These are phyloP conservation scores for Tineola bisselliella DNA, from an alignment of 2,888 invertebrate genomes.

Conservation along the genomic window DNA sequence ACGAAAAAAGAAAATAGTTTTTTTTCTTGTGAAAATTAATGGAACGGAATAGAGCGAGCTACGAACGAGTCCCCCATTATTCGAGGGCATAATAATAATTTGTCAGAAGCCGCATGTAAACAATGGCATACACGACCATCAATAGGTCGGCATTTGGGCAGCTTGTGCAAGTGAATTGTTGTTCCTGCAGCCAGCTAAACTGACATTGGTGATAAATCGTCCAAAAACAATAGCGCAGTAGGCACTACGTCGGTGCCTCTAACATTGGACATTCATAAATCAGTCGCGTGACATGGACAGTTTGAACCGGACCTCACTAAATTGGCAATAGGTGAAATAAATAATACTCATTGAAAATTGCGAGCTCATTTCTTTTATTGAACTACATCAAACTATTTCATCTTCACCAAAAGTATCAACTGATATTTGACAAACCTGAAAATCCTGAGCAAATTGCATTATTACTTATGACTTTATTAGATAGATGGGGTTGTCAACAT, in stretches of 20 bases:
- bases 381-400: no score
- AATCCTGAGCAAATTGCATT: no score
- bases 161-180: constrained; percentile 47
- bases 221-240: constrained; percentile 53
- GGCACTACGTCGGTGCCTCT: constrained; percentile 25
- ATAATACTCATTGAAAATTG: neutral
- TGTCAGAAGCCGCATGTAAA: constrained; percentile 1
- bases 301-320: constrained; percentile 4
- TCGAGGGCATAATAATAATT: neutral
- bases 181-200: constrained; percentile 16
- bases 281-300: constrained; percentile 32
- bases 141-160: constrained; percentile 19
- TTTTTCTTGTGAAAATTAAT: no score
- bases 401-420: no score
- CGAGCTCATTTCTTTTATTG: no score
- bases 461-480: no score
- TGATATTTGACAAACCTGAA: no score
- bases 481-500: no score
- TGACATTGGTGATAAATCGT: constrained; percentile 47
- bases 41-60: no score
- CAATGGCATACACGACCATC: constrained; percentile 8
- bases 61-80: neutral
- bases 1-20: no score
- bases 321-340: neutral
- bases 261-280: constrained; percentile 47